phyloP scores from a whole-genome alignment of 2,888 invertebrate species.

The Spilosoma lubricipeda region DNA sequence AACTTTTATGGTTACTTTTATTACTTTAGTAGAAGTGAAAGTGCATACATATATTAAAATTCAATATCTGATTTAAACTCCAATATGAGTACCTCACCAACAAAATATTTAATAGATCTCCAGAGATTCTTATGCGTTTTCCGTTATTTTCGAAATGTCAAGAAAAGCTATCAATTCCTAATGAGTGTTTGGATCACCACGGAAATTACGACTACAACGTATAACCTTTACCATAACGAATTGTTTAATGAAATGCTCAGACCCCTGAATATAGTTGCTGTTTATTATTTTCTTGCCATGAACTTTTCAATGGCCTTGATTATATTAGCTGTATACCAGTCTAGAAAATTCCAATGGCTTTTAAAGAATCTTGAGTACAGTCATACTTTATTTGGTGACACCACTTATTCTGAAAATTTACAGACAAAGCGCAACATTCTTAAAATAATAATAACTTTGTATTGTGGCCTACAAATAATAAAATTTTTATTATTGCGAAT shows the following conservation, averaged over 20 bases:
- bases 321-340: constrained; percentile 14
- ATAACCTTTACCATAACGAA: constrained; percentile 6
- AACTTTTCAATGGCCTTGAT: constrained; percentile 30
- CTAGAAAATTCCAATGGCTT: constrained; percentile 29
- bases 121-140: constrained; percentile 49
- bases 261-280: neutral
- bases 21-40: neutral
- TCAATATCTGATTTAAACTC: neutral
- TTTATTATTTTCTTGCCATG: constrained; percentile 19
- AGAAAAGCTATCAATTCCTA: constrained; percentile 27
- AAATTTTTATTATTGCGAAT: neutral
- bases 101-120: constrained; percentile 37
- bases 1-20: neutral
- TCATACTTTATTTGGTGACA: constrained; percentile 23
- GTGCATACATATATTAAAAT: neutral
- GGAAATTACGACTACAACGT: constrained; percentile 20
- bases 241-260: neutral
- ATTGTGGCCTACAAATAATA: constrained; percentile 1
- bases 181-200: constrained; percentile 22
- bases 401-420: constrained; percentile 22
- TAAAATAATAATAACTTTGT: neutral
- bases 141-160: constrained; percentile 42
- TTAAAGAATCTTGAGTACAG: constrained; percentile 33
- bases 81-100: constrained; percentile 34
- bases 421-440: constrained; percentile 22